Conservation (phyloP, 2,888 invertebrate species). For the Tipula confusa region DNA sequence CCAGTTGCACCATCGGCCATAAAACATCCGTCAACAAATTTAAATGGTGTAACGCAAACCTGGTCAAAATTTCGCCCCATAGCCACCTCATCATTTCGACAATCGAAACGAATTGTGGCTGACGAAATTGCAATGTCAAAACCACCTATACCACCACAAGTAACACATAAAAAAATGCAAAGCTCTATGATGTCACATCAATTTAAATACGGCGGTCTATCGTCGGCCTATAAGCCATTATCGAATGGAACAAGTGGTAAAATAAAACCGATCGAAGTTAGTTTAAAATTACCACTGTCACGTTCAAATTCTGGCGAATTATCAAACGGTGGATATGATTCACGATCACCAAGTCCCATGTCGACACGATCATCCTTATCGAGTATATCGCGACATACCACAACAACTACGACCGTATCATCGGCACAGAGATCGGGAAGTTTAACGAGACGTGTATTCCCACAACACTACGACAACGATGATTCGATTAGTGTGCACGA, state of each 20-base stretch:
- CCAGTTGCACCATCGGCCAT: background rate
- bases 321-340: conserved; percentile 33
- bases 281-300: conserved; percentile 41
- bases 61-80: background rate
- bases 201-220: background rate
- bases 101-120: background rate
- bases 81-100: background rate
- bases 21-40: background rate
- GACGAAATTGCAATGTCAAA: conserved; percentile 26
- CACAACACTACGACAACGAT: conserved; percentile 56
- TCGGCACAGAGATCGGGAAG: background rate
- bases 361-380: conserved; percentile 37
- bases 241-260: background rate
- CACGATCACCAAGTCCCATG: conserved; percentile 59
- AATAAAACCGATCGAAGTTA: conserved; percentile 40
- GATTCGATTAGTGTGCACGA: conserved; percentile 56
- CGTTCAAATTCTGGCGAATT: conserved; percentile 29
- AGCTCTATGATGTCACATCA: background rate
- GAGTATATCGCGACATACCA: background rate
- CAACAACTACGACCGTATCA: background rate
- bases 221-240: background rate
- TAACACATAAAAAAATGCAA: background rate
- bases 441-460: conserved; percentile 62
- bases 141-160: conserved; percentile 7
- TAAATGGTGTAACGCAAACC: background rate